Base-by-base conservation (phyloP, 2,888 invertebrate species). In the Tillus elongatus region DNA sequence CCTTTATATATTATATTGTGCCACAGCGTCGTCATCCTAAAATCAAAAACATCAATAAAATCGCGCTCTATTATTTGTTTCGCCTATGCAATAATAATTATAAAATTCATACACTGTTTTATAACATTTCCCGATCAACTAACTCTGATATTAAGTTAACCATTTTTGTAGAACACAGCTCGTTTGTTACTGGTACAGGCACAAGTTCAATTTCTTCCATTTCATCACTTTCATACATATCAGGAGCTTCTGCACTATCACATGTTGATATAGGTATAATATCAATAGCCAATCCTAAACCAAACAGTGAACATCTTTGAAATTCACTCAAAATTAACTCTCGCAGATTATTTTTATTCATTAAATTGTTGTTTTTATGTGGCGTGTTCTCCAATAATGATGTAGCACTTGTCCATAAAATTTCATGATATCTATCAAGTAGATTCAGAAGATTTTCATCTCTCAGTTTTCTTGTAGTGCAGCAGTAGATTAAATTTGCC, bases 211-310 rank as follows among this genome's bases (percentile, higher is more conserved):
- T 37, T 2, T 48, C 46, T 9, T 51, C 24, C 31, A 63, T 64
- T 11, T 51, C 60, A 13, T 67, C 70, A 27, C 70, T 66, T 42
- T 71, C 71, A 52, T 82, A 82, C 40, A 82, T 62, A 52, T 82
- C 80, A 0, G 82, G 82, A 0, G 82, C 82, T 53, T 81, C 78
- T 36, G 77, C 72, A 32, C 79, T 77, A 34, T 79, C 74, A 41
- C 82, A 82, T 1, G 75, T 81, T 56, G 73, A 77, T 32, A 82
- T 81, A 1, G 82, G 82, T 43, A 79, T 72, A 63, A 82, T 82
- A 50, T 82, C 82, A 44, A 82, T 52, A 0, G 82, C 78, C 6
- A 78, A 60, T 1, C 82, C 82, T 2, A 82, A 67, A 0, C 79
- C 82, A 48, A 79, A 82, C 30, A 71, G 71, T 4, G 78, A 73